A percentile compares a stretch with the other conserved stretches of the same genome.
phyloP scores from a whole-genome alignment of 2,888 invertebrate genomes.

The Drosophila suboccidentalis region DNA sequence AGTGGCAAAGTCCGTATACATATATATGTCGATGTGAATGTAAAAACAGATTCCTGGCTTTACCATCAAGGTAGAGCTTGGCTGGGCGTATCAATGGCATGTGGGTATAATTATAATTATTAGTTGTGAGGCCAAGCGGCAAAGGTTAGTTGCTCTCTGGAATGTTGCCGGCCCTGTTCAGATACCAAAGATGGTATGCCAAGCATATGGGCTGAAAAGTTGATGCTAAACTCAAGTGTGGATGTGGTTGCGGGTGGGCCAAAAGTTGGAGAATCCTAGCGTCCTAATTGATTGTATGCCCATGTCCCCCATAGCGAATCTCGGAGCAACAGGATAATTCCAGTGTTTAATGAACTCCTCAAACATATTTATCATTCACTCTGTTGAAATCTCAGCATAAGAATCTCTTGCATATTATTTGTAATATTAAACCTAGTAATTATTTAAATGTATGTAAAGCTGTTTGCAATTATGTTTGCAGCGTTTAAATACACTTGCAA shows the following conservation, averaged over 20 bases:
- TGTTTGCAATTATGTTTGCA: background rate
- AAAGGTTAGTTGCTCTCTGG: conserved; percentile 32
- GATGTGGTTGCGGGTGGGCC: background rate
- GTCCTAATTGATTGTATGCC: conserved; percentile 50
- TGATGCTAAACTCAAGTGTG: conserved; percentile 8
- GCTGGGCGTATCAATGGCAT: conserved; percentile 51
- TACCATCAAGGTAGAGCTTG: conserved; percentile 63
- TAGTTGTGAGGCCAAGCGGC: conserved; percentile 41
- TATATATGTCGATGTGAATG: conserved; percentile 32
- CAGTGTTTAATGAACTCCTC: conserved; percentile 8
- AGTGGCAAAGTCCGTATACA: conserved; percentile 39
- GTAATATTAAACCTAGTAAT: conserved; percentile 1
- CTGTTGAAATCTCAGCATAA: background rate
- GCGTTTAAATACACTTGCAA: background rate
- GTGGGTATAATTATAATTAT: conserved; percentile 67
- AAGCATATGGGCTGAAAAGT: conserved; percentile 18
- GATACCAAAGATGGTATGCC: conserved; percentile 19
- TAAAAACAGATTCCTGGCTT: conserved; percentile 60
- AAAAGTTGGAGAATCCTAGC: conserved; percentile 13
- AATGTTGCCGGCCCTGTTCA: conserved; percentile 11
- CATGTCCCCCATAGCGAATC: background rate
- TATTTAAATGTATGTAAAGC: background rate
- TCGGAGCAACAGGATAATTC: background rate
- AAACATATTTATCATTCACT: conserved; percentile 11
- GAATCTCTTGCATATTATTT: background rate